Conservation (phyloP, 2,888 invertebrate genomes). For the Dynastes tityus region DNA sequence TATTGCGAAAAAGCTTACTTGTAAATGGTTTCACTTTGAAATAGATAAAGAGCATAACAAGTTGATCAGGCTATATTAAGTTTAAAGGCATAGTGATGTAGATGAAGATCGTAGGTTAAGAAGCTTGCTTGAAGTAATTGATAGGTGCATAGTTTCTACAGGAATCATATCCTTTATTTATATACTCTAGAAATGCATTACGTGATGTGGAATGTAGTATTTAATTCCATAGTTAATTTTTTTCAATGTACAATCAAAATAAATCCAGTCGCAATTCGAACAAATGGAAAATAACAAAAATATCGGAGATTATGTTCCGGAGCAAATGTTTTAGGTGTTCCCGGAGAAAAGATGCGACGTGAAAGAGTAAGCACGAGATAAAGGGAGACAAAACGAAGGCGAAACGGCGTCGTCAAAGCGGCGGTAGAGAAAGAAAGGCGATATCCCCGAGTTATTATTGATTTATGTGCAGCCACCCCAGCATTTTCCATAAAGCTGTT, state of each 20-base stretch:
- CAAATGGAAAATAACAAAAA: slow-evolving; percentile 37
- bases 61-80: too few relatives aligned
- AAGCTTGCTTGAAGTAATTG: too few relatives aligned
- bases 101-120: too few relatives aligned
- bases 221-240: not conserved
- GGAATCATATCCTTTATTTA: too few relatives aligned
- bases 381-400: slow-evolving; percentile 41
- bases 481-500: slow-evolving; percentile 72
- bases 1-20: too few relatives aligned
- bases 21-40: too few relatives aligned
- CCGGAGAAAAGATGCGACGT: slow-evolving; percentile 37
- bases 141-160: too few relatives aligned
- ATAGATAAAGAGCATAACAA: too few relatives aligned
- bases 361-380: slow-evolving; percentile 50
- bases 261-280: slow-evolving; percentile 3
- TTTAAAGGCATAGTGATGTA: too few relatives aligned
- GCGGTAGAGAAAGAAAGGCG: slow-evolving; percentile 65
- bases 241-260: not conserved
- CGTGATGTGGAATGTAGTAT: too few relatives aligned
- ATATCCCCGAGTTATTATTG: slow-evolving; percentile 73
- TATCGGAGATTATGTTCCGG: slow-evolving; percentile 42
- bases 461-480: slow-evolving; percentile 74
- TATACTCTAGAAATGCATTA: too few relatives aligned
- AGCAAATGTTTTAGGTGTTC: slow-evolving; percentile 47
- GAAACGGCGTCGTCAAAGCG: slow-evolving; percentile 60